Conservation (phyloP, 2,113 vertebrate species). For the Nipponia nippon region DNA sequence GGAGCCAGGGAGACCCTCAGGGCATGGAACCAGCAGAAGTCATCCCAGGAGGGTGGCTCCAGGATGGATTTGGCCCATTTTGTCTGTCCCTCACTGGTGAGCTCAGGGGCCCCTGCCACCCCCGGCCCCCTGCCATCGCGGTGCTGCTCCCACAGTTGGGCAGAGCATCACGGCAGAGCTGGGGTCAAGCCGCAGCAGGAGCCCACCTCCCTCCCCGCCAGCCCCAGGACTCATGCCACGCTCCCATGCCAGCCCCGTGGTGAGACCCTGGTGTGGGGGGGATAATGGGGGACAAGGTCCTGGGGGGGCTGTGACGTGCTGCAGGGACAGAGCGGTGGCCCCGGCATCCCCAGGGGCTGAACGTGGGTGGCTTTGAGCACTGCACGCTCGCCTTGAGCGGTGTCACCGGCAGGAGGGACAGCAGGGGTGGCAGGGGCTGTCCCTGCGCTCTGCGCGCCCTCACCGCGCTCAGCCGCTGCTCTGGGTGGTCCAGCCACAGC, state of each 20-base stretch:
- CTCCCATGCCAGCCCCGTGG: fast-evolving
- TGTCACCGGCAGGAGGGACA: background rate
- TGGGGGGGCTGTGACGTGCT: background rate
- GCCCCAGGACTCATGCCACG: background rate
- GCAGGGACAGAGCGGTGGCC: background rate
- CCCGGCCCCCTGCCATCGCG: fast-evolving
- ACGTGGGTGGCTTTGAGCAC: background rate
- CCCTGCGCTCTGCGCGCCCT: background rate
- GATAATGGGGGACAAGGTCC: background rate
- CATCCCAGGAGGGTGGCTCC: background rate
- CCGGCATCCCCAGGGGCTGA: background rate
- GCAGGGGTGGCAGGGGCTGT: background rate
- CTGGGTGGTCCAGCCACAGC: background rate
- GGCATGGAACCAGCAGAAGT: background rate
- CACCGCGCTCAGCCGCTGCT: background rate
- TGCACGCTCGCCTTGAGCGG: fast-evolving
- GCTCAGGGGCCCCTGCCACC: too few species aligned
- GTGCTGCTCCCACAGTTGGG: background rate
- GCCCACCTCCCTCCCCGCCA: background rate
- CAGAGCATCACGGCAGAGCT: fast-evolving
- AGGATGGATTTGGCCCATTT: background rate
- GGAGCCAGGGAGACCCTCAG: background rate
- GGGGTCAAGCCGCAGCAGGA: fast-evolving
- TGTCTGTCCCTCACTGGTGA: background rate
- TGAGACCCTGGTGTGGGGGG: background rate